These are phyloP conservation scores for Irena cyanogastra DNA, from an alignment of 2,113 vertebrate species.

Conservation along the genomic window DNA sequence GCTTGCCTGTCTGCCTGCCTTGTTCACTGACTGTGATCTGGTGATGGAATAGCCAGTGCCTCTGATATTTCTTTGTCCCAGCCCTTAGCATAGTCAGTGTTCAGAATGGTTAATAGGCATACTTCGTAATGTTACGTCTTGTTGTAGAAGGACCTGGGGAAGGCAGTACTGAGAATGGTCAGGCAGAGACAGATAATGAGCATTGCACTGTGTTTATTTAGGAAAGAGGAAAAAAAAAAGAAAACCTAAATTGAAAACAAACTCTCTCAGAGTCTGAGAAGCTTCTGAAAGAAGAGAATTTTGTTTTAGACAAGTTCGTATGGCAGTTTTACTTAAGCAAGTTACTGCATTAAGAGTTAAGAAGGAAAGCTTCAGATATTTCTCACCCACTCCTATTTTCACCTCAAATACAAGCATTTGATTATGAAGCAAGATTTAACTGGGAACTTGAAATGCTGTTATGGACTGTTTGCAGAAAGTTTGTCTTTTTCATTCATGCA, in stretches of 20 bases:
- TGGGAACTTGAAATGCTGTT: neutral
- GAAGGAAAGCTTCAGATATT: neutral
- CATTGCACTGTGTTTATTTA: neutral
- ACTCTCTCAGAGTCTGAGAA: neutral
- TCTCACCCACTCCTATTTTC: neutral
- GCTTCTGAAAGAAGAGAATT: neutral
- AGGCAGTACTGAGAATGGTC: neutral
- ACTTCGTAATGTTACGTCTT: neutral
- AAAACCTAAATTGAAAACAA: neutral
- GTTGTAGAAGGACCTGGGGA: neutral
- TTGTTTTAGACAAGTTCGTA: neutral
- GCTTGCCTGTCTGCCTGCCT: neutral
- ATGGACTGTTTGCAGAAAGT: neutral
- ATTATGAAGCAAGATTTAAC: neutral
- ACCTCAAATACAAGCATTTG: neutral
- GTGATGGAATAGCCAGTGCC: neutral
- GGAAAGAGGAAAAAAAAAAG: neutral
- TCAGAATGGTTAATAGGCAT: rapidly evolving
- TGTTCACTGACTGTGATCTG: rapidly evolving
- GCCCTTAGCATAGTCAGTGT: neutral
- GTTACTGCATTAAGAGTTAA: neutral
- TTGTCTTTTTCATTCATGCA: neutral
- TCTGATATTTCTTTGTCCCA: neutral
- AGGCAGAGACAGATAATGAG: neutral
- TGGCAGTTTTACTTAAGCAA: neutral